Conservation (phyloP, 2,797 vertebrate genomes). For the Sarcophilus harrisii region DNA sequence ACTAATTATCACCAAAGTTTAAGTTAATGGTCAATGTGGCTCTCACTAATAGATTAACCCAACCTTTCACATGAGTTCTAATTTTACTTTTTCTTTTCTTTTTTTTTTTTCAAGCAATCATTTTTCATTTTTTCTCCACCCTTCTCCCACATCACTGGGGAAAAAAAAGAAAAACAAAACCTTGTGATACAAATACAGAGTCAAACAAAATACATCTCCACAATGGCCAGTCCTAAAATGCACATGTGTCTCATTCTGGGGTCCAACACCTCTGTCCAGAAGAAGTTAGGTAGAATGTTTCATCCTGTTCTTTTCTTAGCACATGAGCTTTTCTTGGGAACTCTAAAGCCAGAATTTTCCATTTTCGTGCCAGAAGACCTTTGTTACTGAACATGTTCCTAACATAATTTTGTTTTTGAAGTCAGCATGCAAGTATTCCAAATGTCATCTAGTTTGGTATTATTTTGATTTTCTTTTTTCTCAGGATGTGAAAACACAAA, state of each 20-base stretch:
- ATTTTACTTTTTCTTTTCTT: not conserved
- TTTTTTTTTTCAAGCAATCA: not conserved
- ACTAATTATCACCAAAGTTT: not conserved
- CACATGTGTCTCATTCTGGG: not conserved
- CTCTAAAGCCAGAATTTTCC: not conserved
- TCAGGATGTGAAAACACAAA: not conserved
- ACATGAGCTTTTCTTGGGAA: not conserved
- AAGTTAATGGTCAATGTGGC: not conserved
- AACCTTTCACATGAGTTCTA: not conserved
- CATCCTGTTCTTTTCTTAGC: not conserved
- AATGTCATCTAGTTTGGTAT: not conserved
- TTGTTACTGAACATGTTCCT: not conserved
- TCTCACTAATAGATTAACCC: not conserved
- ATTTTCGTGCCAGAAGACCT: not conserved
- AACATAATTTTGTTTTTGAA: not conserved
- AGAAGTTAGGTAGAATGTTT: not conserved
- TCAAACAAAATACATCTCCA: not conserved
- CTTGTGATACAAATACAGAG: not conserved
- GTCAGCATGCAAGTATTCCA: not conserved
- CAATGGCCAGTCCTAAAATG: not conserved
- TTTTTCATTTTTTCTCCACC: not conserved
- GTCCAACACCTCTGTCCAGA: not conserved
- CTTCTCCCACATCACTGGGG: not conserved
- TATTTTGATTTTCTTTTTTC: not conserved
- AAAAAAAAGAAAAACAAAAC: not conserved